These are phyloP conservation scores for Heteronetta atricapilla DNA, from an alignment of 2,113 vertebrate genomes.

Conservation along the genomic window DNA sequence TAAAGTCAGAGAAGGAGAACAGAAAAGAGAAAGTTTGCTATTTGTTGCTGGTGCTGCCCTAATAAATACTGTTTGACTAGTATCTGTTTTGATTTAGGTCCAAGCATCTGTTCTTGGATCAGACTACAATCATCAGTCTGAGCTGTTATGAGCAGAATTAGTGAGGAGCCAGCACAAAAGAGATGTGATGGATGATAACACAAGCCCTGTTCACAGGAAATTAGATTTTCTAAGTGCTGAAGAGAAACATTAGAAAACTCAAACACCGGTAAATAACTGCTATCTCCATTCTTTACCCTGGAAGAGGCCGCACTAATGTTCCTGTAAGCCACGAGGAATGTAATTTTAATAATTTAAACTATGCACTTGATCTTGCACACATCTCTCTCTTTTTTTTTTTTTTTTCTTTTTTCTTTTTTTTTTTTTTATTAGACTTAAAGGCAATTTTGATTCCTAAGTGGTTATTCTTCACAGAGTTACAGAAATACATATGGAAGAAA, in stretches of 20 bases:
- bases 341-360: slow-evolving; percentile 33
- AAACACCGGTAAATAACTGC: slow-evolving; percentile 11
- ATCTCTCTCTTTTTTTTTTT: background rate
- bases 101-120: background rate
- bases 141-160: slow-evolving; percentile 18
- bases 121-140: background rate
- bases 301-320: slow-evolving; percentile 4
- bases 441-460: background rate
- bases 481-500: background rate
- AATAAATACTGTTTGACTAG: background rate
- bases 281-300: background rate
- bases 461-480: background rate
- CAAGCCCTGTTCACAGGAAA: slow-evolving; percentile 29
- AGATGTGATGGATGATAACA: slow-evolving; percentile 15
- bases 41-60: background rate
- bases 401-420: background rate
- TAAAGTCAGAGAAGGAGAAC: background rate
- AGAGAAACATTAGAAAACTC: background rate
- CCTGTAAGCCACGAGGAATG: background rate
- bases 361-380: background rate
- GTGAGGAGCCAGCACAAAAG: slow-evolving; percentile 15
- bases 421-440: background rate
- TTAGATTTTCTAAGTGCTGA: slow-evolving; percentile 38
- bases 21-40: background rate
- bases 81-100: background rate